Percentiles rank a stretch among this genome's conserved stretches.
These are phyloP conservation scores for Dolichotis patagonum DNA, from an alignment of 2,113 vertebrate genomes.

Conservation along the genomic window DNA sequence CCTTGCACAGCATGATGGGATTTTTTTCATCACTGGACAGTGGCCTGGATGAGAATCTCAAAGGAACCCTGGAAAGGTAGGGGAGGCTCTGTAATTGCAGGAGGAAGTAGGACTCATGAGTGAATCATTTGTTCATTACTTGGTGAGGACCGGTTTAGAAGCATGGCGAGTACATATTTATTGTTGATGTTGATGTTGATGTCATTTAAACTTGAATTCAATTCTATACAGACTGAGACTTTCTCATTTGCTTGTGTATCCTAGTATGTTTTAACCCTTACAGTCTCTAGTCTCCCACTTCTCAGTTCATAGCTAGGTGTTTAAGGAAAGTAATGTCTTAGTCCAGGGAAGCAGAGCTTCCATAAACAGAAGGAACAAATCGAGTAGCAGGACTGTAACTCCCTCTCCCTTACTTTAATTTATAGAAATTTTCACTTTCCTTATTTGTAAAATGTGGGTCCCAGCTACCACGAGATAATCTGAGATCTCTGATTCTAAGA, in stretches of 20 bases:
- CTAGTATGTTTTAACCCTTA: background rate
- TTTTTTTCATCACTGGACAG: background rate
- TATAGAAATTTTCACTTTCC: background rate
- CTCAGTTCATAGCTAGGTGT: background rate
- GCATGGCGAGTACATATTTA: background rate
- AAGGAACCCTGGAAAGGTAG: background rate
- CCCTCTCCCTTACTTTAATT: background rate
- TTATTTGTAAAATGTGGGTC: background rate
- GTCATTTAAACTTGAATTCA: background rate
- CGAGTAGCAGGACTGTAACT: background rate
- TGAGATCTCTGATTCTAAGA: background rate
- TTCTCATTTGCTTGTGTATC: background rate
- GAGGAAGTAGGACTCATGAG: background rate
- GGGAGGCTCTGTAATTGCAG: background rate
- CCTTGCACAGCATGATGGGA: background rate
- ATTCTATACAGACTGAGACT: background rate
- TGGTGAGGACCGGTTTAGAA: background rate
- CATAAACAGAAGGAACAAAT: background rate
- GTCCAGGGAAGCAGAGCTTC: background rate
- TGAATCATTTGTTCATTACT: background rate
- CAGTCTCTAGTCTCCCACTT: background rate
- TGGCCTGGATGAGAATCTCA: background rate
- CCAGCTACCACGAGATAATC: background rate
- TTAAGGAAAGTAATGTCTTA: background rate
- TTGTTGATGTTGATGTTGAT: background rate